A percentile compares a stretch with the other conserved stretches of the same genome.
Conservation (phyloP, 2,888 invertebrate species). For the Polymixis flavicincta region DNA sequence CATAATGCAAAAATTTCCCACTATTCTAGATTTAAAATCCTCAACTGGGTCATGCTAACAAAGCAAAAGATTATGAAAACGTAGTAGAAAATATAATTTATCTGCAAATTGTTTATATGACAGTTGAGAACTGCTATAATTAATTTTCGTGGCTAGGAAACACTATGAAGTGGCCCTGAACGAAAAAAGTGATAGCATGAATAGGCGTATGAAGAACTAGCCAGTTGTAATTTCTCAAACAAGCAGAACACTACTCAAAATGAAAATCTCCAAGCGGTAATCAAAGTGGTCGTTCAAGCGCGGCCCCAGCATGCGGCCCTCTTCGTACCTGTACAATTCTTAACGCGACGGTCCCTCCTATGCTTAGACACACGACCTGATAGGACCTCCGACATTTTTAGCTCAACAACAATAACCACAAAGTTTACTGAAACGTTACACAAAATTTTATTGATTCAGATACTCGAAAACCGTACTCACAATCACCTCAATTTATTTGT, state of each 20-base stretch:
- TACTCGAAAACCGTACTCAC: slow-evolving; percentile 80
- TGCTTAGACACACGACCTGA: slow-evolving; percentile 85
- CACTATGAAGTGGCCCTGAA: slow-evolving; percentile 47
- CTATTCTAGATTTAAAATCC: slow-evolving; percentile 23
- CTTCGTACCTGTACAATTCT: slow-evolving; percentile 85
- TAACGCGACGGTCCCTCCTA: slow-evolving; percentile 81
- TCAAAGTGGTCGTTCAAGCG: slow-evolving; percentile 77
- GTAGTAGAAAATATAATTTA: slow-evolving; percentile 18
- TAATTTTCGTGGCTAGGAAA: slow-evolving; percentile 36
- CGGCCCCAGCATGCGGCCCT: slow-evolving; percentile 78
- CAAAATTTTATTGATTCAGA: slow-evolving; percentile 74
- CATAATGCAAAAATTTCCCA: slow-evolving; percentile 8
- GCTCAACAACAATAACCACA: slow-evolving; percentile 65
- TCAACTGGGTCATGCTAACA: slow-evolving; percentile 42
- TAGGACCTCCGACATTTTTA: slow-evolving; percentile 84
- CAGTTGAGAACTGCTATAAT: slow-evolving; percentile 23
- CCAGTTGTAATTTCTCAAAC: slow-evolving; percentile 61
- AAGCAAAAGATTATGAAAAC: slow-evolving; percentile 27
- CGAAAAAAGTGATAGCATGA: slow-evolving; percentile 54
- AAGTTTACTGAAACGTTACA: slow-evolving; percentile 66
- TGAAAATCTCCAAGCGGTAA: slow-evolving; percentile 78
- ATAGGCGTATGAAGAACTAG: slow-evolving; percentile 62
- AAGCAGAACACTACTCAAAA: slow-evolving; percentile 69
- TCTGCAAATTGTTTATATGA: slow-evolving; percentile 15
- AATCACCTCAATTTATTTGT: slow-evolving; percentile 75